Evolutionary conservation across 2,888 invertebrate species (phyloP).

Genomic region (Sphecodes monilicornis): DNA sequence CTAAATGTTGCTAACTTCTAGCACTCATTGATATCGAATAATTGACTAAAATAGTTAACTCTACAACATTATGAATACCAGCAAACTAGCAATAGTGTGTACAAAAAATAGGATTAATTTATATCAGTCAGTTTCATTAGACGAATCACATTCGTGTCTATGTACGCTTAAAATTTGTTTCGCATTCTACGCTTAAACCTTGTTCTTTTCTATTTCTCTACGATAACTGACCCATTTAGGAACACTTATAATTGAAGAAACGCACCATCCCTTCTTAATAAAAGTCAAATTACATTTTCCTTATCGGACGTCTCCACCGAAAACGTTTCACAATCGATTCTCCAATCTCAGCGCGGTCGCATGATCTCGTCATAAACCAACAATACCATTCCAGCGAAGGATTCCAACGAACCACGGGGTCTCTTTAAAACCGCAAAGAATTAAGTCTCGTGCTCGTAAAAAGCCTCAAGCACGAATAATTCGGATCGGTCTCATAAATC

Average conservation of each 20-base stretch:
- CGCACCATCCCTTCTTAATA: not conserved
- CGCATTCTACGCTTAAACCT: not conserved
- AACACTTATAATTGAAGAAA: not conserved
- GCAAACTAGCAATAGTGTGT: too few species aligned
- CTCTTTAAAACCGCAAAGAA: not conserved
- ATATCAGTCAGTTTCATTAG: not conserved
- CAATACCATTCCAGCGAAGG: not conserved
- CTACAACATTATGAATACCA: too few species aligned
- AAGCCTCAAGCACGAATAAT: not conserved
- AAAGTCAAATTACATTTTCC: not conserved
- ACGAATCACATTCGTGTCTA: not conserved
- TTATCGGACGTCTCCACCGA: not conserved
- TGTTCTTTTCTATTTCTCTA: not conserved
- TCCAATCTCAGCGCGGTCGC: not conserved
- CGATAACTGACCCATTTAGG: not conserved
- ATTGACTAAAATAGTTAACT: too few species aligned
- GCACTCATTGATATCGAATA: not conserved
- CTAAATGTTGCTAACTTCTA: not conserved
- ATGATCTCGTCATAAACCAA: conserved; percentile 3
- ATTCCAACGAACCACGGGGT: not conserved
- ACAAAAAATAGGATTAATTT: not conserved
- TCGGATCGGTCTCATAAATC: not conserved
- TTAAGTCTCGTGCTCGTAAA: not conserved
- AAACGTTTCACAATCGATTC: not conserved
- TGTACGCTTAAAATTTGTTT: too few species aligned